Evolutionary conservation across 1,140 invertebrate genomes (phyloP), one percentile per base, ranked within the genome.

Genomic region (Lamellibrachia luymesi): DNA sequence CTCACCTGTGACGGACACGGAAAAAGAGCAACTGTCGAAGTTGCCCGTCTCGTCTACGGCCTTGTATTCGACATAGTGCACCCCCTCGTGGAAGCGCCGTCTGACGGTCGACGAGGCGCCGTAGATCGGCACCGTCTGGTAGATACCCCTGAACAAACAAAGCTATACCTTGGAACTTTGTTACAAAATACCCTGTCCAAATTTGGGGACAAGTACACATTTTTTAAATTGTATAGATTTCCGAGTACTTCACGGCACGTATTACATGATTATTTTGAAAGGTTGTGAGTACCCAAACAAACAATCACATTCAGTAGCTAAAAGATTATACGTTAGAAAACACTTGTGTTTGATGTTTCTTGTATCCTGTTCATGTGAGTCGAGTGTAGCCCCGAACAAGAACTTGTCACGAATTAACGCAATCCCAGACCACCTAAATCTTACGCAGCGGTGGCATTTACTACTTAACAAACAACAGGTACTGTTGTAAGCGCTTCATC

Each of bases 121-220:
- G 49, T 93, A 93, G 80, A 91, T 51, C 2, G 93, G 93, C 17
- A 93, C 93, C 17, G 93, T 93, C 93, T 93, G 93, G 51, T 93
- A 93, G 51, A 93, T 91, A 7, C 89, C 93, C 51, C 93, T 93
- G 90, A 17, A 93, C 52, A 50, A 51, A 92, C 8, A 89, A 51
- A 10, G 17, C 4, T 22, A 8, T 17, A 17, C 52, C 91, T 22
- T 8, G 51, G 7, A 51, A 25, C 10, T 25, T 91, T 51, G 13
- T 91, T 91, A 17, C 64, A 17, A 6, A 80, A 80, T 22, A 80
- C 17, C 64, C 2, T 80, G 1, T 80, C 64, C 64, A 80, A 80
- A 80, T 80, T 80, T 80, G 0, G 13, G 13, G 13, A 13, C 52
- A 56, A 38, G 38, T 38, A 38, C 38, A 38, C 38, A 38, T 38